These are phyloP conservation scores for Caenorhabditis tropicalis DNA, from an alignment of 1,140 invertebrate species.

Conservation along the genomic window DNA sequence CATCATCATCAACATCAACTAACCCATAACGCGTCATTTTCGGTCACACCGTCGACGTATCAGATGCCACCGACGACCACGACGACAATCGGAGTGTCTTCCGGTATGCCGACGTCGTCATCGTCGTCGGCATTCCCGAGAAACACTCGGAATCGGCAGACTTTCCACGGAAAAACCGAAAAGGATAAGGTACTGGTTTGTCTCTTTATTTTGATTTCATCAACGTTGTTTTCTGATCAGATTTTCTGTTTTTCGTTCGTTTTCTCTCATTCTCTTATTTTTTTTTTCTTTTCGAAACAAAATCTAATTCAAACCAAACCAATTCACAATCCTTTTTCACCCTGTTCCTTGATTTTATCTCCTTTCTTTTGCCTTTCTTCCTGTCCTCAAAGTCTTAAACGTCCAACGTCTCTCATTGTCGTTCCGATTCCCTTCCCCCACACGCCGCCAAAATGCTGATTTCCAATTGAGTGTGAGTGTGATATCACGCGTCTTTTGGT, in stretches of 20 bases:
- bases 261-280: not conserved
- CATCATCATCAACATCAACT: conserved; percentile 39
- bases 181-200: conserved; percentile 62
- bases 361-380: not conserved
- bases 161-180: conserved; percentile 72
- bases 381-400: not conserved
- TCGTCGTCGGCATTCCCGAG: conserved; percentile 63
- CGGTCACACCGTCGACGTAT: conserved; percentile 62
- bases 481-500: too few relatives aligned
- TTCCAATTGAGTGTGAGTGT: too few relatives aligned
- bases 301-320: not conserved
- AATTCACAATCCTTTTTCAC: not conserved
- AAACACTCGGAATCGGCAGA: conserved; percentile 69
- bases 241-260: not conserved
- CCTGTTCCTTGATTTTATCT: conserved; percentile 27
- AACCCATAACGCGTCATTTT: conserved; percentile 8
- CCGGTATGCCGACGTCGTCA: conserved; percentile 10
- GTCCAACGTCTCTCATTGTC: not conserved
- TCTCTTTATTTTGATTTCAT: not conserved
- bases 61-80: conserved; percentile 67
- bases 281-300: too few relatives aligned
- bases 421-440: not conserved
- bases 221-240: not conserved
- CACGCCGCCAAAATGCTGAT: not conserved
- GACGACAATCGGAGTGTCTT: not conserved